Conservation (phyloP, 2,113 vertebrate genomes). For the Clarias gariepinus region DNA sequence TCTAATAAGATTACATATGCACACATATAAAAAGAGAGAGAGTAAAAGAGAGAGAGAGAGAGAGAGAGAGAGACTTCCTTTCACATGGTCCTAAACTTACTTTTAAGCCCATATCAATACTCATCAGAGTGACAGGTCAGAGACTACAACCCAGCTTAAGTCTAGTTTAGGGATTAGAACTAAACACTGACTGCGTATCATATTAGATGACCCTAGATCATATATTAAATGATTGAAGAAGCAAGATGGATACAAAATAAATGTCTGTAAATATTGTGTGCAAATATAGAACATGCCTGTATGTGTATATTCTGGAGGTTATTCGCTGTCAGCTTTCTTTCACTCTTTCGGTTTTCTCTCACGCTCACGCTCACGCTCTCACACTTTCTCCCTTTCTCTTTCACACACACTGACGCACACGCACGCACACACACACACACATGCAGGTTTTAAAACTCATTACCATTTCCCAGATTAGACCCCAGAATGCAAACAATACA, state of each 20-base stretch:
- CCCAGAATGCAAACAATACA: conserved; percentile 54
- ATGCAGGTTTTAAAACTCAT: conserved; percentile 60
- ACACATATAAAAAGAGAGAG: conserved; percentile 3
- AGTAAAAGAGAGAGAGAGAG: no score
- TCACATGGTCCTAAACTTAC: not conserved
- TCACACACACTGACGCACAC: conserved; percentile 7
- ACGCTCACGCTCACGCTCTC: conserved; percentile 16
- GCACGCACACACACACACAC: not conserved
- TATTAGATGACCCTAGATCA: conserved; percentile 6
- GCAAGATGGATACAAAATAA: not conserved
- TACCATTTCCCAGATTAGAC: conserved; percentile 58
- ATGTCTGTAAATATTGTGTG: not conserved
- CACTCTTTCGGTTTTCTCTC: not conserved
- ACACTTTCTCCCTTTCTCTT: not conserved
- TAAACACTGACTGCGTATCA: conserved; percentile 1
- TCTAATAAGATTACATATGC: conserved; percentile 29
- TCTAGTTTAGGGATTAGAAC: conserved; percentile 13
- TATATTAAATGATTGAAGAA: not conserved
- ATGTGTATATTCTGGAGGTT: conserved; percentile 12
- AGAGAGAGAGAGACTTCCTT: not conserved
- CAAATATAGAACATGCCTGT: not conserved
- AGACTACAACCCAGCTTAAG: conserved; percentile 28
- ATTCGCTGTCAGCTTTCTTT: conserved; percentile 36
- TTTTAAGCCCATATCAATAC: not conserved
- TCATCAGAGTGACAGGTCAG: not conserved